A percentile compares a stretch with the other conserved stretches of the same genome.
These are phyloP conservation scores for Saccopteryx leptura DNA, from an alignment of 2,113 vertebrate species.

Conservation along the genomic window DNA sequence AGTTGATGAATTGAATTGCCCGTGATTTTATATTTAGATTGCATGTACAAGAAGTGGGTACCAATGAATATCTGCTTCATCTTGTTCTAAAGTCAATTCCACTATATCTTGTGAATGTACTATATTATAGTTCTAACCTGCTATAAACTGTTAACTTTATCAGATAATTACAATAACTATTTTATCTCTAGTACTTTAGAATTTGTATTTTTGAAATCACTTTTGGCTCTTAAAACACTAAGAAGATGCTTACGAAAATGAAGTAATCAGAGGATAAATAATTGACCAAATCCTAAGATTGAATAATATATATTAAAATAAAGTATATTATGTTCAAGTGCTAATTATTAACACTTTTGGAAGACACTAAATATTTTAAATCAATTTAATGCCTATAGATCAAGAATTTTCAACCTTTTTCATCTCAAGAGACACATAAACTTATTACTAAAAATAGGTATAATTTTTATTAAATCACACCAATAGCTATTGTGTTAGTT, in stretches of 20 bases:
- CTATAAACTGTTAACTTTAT: not conserved
- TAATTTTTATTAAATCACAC: not conserved
- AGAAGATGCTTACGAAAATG: not conserved
- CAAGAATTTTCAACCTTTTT: not conserved
- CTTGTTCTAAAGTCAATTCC: not conserved
- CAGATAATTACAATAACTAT: not conserved
- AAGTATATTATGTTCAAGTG: not conserved
- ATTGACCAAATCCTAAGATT: not conserved
- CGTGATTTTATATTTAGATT: not conserved
- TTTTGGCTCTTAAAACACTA: not conserved
- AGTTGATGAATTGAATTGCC: not conserved
- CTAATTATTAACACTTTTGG: not conserved
- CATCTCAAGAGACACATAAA: too few relatives aligned
- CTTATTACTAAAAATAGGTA: not conserved
- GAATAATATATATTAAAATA: constrained; percentile 41
- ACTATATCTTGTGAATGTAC: not conserved
- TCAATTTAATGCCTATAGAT: not conserved
- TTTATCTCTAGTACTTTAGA: not conserved
- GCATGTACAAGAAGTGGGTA: not conserved
- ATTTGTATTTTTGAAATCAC: not conserved
- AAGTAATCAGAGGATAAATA: not conserved
- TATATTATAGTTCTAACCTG: not conserved
- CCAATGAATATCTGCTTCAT: not conserved
- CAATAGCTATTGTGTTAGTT: not conserved
- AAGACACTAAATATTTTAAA: not conserved